A percentile compares a stretch with the other conserved stretches of the same genome.
Conservation (phyloP, 2,888 invertebrate genomes). For the Molorchus minor region DNA sequence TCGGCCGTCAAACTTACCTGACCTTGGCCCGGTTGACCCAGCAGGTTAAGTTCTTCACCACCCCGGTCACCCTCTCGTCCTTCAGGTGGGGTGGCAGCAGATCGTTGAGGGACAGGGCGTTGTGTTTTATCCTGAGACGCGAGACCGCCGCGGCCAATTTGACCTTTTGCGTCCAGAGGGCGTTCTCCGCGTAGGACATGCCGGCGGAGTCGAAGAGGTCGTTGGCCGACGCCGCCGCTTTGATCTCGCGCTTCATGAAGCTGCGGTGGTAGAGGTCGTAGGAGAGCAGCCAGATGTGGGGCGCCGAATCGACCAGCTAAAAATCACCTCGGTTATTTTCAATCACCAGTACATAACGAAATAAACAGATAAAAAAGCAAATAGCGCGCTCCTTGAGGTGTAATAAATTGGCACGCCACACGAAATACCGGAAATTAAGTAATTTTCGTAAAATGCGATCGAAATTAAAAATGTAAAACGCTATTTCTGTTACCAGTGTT, state of each 20-base stretch:
- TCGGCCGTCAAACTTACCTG: constrained; percentile 61
- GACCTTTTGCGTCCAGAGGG: constrained; percentile 72
- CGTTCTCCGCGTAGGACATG: constrained; percentile 67
- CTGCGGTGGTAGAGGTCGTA: constrained; percentile 75
- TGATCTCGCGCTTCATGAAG: constrained; percentile 61
- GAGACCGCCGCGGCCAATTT: constrained; percentile 81
- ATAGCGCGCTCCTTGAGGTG: constrained; percentile 23
- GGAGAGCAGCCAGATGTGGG: constrained; percentile 71
- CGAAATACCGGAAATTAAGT: neutral
- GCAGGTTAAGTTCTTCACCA: constrained; percentile 71
- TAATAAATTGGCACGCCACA: constrained; percentile 11
- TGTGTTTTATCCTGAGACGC: constrained; percentile 74
- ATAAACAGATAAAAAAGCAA: no score
- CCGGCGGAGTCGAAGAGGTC: constrained; percentile 54
- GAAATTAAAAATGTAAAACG: no score
- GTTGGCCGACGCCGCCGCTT: constrained; percentile 44
- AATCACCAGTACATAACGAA: no score
- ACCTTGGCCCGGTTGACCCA: constrained; percentile 83
- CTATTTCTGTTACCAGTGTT: no score
- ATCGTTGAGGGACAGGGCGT: constrained; percentile 74
- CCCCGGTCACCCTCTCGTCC: constrained; percentile 72
- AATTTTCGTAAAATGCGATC: no score
- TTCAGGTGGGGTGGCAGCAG: constrained; percentile 77
- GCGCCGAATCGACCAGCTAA: constrained; percentile 48
- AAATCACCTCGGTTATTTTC: constrained; percentile 17